Conservation (phyloP, 1,140 invertebrate species). For the Teleopsis dalmanni region DNA sequence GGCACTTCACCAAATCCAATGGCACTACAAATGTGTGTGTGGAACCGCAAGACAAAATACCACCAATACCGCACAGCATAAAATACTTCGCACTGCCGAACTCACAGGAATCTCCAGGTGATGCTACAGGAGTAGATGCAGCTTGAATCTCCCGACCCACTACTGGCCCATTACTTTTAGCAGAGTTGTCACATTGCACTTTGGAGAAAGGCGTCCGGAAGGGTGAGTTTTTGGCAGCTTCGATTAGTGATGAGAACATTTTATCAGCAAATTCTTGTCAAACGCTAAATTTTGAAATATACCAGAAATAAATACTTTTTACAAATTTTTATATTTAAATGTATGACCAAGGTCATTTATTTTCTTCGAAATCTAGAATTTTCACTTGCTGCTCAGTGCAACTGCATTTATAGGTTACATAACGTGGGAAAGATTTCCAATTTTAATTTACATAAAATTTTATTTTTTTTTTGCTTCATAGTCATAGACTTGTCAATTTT, state of each 20-base stretch:
- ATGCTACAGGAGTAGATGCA: constrained; percentile 47
- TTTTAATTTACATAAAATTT: background rate
- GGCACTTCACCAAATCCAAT: constrained; percentile 90
- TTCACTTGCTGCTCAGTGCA: background rate
- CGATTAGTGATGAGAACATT: constrained; percentile 65
- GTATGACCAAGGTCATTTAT: background rate
- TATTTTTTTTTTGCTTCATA: too few species aligned
- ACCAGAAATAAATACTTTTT: background rate
- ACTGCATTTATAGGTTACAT: constrained; percentile 13
- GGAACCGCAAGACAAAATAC: constrained; percentile 88
- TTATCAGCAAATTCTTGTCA: background rate
- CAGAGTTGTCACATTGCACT: constrained; percentile 53
- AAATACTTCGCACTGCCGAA: constrained; percentile 93
- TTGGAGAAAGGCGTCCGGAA: constrained; percentile 61
- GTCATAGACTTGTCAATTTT: background rate
- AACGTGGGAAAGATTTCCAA: constrained; percentile 6
- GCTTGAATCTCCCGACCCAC: constrained; percentile 53
- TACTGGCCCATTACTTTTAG: constrained; percentile 41
- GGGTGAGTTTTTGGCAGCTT: constrained; percentile 64
- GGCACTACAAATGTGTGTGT: constrained; percentile 81
- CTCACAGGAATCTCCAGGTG: constrained; percentile 68
- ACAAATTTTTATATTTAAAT: background rate
- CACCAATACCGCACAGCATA: constrained; percentile 85
- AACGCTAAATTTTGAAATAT: background rate
- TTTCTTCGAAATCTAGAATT: background rate